Conservation (phyloP, 2,888 invertebrate species). For the Leptura quadrifasciata region DNA sequence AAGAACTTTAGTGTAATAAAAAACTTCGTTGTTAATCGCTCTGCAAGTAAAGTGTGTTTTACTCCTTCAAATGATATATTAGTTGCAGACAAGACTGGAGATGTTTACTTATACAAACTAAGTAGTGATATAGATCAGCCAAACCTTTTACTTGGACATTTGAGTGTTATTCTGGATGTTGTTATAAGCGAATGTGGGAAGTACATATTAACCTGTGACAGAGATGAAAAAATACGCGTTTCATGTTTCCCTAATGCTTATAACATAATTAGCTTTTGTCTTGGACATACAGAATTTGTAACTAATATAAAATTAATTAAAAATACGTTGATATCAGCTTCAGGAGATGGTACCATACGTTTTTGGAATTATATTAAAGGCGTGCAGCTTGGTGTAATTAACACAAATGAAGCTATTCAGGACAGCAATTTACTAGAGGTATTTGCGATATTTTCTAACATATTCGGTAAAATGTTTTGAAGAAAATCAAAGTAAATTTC, state of each 20-base stretch:
- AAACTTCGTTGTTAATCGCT: slow-evolving; percentile 74
- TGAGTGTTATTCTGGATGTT: slow-evolving; percentile 91
- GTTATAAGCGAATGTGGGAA: slow-evolving; percentile 81
- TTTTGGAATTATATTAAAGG: slow-evolving; percentile 84
- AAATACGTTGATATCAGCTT: slow-evolving; percentile 80
- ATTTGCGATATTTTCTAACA: no score
- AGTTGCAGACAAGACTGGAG: slow-evolving; percentile 92
- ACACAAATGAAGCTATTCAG: slow-evolving; percentile 72
- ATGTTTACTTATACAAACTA: slow-evolving; percentile 82
- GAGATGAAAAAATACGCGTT: slow-evolving; percentile 94
- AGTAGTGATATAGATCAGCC: slow-evolving; percentile 73
- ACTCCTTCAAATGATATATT: slow-evolving; percentile 76
- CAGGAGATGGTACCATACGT: slow-evolving; percentile 86
- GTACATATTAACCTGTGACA: slow-evolving; percentile 87
- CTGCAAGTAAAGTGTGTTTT: slow-evolving; percentile 79
- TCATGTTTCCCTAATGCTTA: slow-evolving; percentile 90
- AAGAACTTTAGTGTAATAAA: slow-evolving; percentile 72
- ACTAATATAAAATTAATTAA: slow-evolving; percentile 79
- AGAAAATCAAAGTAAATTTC: no score
- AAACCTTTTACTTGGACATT: slow-evolving; percentile 85
- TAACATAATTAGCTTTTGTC: slow-evolving; percentile 88
- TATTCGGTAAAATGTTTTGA: no score
- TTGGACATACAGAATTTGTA: slow-evolving; percentile 92
- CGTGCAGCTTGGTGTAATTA: slow-evolving; percentile 75
- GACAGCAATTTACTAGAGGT: slow-evolving; percentile 62